phyloP scores from a whole-genome alignment of 1,140 invertebrate genomes.

The Pseudoatta argentina region DNA sequence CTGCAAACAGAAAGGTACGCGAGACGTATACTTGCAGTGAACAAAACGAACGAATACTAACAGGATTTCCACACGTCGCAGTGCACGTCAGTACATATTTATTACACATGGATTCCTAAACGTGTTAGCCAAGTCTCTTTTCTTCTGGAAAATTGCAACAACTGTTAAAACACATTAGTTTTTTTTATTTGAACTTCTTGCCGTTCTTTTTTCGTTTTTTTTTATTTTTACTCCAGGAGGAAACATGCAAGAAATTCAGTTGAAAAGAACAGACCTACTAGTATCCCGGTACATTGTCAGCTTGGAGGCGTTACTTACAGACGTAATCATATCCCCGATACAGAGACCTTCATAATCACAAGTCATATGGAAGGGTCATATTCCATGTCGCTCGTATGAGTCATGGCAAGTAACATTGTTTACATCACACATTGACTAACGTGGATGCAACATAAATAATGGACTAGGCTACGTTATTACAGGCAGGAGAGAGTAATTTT shows the following conservation, averaged over 20 bases:
- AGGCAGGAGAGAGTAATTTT: background rate
- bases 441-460: background rate
- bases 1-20: background rate
- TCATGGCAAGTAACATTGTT: background rate
- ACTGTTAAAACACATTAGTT: too few relatives aligned
- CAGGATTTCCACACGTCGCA: slow-evolving; percentile 21
- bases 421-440: background rate
- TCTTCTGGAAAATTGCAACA: background rate
- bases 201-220: too few relatives aligned
- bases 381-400: background rate
- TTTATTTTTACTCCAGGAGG: too few relatives aligned
- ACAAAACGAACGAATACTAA: background rate
- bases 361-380: slow-evolving; percentile 25
- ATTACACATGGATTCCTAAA: slow-evolving; percentile 41
- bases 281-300: background rate
- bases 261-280: background rate
- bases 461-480: background rate
- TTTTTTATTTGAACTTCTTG: too few relatives aligned
- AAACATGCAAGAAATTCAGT: too few relatives aligned
- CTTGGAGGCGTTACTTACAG: slow-evolving; percentile 5
- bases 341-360: background rate
- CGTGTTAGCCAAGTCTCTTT: background rate
- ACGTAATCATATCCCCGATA: background rate
- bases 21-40: background rate
- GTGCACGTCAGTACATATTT: slow-evolving; percentile 49